Conservation (phyloP, 1,140 invertebrate genomes). For the Phymastichus coffea region DNA sequence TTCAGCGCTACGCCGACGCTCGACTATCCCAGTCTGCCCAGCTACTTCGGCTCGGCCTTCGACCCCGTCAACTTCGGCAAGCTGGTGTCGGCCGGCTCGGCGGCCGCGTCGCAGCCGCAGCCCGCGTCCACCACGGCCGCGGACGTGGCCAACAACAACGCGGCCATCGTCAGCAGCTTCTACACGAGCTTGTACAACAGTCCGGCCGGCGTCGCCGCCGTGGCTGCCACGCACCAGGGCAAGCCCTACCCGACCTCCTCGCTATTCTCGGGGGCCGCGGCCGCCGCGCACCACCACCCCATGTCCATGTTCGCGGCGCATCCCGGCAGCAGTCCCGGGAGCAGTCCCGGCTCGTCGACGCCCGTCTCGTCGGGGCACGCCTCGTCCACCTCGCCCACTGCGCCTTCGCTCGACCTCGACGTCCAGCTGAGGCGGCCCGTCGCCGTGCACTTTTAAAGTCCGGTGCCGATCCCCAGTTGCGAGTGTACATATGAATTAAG, state of each 20-base stretch:
- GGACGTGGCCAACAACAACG: conserved; percentile 35
- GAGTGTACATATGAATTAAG: too few species aligned
- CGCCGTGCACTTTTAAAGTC: conserved; percentile 43
- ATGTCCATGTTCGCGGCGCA: conserved; percentile 42
- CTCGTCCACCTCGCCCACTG: conserved; percentile 28
- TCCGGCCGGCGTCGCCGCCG: conserved; percentile 54
- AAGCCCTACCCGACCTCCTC: not conserved
- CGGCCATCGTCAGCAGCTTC: conserved; percentile 61
- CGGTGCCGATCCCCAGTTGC: not conserved
- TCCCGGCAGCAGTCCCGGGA: conserved; percentile 34
- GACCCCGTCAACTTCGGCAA: conserved; percentile 65
- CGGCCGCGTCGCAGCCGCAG: conserved; percentile 49
- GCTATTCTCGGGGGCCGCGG: not conserved
- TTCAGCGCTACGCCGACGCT: conserved; percentile 47
- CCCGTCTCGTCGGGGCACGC: conserved; percentile 48
- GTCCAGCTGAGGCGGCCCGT: conserved; percentile 56
- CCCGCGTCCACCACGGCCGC: conserved; percentile 41
- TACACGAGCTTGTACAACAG: conserved; percentile 59
- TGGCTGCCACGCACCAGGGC: conserved; percentile 37
- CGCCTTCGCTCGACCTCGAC: conserved; percentile 50
- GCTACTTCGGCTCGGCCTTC: conserved; percentile 68
- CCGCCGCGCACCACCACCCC: conserved; percentile 39
- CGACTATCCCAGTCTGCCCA: conserved; percentile 45
- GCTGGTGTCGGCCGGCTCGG: conserved; percentile 46
- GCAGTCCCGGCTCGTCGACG: conserved; percentile 33